Base-by-base conservation (phyloP, 2,888 invertebrate species). In the Auanema freiburgensis region DNA sequence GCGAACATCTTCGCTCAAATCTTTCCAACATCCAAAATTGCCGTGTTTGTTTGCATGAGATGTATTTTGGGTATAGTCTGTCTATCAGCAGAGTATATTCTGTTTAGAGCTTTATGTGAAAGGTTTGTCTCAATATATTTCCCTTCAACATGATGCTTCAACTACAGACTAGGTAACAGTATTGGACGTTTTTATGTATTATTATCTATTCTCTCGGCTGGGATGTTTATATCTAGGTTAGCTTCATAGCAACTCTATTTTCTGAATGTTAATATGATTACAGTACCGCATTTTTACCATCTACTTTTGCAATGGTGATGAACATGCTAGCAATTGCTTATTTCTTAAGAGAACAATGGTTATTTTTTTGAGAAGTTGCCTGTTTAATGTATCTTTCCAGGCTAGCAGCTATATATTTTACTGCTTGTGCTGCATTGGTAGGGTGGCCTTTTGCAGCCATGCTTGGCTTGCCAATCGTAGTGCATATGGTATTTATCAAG, bases 361-460 rank as follows among this genome's bases (percentile, higher is more conserved):
- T 41, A 18, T 18, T 18, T 8, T 11, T 46, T 11, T 46, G 46
- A 21, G 5, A 8, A 46, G 5, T 46, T 46, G 8, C 11, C 11
- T 46, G 16, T 46, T 46, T 46, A 5, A 33, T 33, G n/a, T 12
- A 42, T 16, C n/a, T 54, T 54, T 61, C 8, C 59, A 78, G 76
- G 77, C 68, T 71, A 21, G 1, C 64, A 21, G 69, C 80, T 12
- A 73, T 81, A 33, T 53, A 71, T 23, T 71, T 54, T 42, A 75
- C 74, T 0, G 97, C 95, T 0, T 88, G 91, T 41, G 91, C 92
- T 40, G 88, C 92, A 18, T 84, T 90, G 79, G 75, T 89, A 85
- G 93, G 96, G 71, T 98, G 98, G 98, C 98, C 98, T 0, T 98
- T 98, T 88, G 92, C 93, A 64, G 95, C 90, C 0, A 85, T 95